Evolutionary conservation across 2,113 vertebrate genomes (phyloP), one percentile per base, ranked within the genome.

Genomic region (Thymallus thymallus): DNA sequence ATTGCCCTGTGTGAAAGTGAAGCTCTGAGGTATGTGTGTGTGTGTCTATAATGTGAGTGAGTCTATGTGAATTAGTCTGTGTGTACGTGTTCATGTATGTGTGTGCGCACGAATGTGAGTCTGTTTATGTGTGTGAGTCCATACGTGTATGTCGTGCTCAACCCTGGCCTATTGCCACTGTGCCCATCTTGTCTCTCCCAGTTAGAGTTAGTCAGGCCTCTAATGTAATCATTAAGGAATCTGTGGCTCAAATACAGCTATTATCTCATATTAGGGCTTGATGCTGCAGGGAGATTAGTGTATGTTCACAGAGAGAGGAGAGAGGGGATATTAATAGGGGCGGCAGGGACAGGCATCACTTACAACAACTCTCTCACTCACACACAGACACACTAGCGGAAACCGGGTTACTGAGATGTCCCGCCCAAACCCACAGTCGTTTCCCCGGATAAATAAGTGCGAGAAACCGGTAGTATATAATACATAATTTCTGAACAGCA

Each of bases 201-300:
- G 13, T 78, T 63, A 29, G 74, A 88, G 90, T 85, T 84, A 80
- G 78, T 77, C 86, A 79, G 78, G 62, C 63, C 84, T 88, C 86
- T 89, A 87, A 90, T 91, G 87, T 82, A 87, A 90, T 89, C 87
- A 85, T 90, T 91, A 88, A 92, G 92, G 92, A 89, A 88, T 82
- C 90, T 84, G 18, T 84, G 77, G 90, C 87, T 88, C 83, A 85
- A 91, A 86, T 91, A 88, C 90, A 89, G 89, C 93, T 92, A 91
- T 91, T 92, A 91, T 84, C 86, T 90, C 87, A 91, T 90, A 94
- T 94, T 91, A 94, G 88, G 85, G 90, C 75, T 79, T 86, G 85
- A 82, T 80, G 83, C 72, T 81, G 55, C 73, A 81, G 78, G 86
- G 81, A 89, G 16, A 76, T 67, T 73, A 81, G 84, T 77, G 67